phyloP scores from a whole-genome alignment of 2,797 vertebrate species.

The Onychomys leucogaster region DNA sequence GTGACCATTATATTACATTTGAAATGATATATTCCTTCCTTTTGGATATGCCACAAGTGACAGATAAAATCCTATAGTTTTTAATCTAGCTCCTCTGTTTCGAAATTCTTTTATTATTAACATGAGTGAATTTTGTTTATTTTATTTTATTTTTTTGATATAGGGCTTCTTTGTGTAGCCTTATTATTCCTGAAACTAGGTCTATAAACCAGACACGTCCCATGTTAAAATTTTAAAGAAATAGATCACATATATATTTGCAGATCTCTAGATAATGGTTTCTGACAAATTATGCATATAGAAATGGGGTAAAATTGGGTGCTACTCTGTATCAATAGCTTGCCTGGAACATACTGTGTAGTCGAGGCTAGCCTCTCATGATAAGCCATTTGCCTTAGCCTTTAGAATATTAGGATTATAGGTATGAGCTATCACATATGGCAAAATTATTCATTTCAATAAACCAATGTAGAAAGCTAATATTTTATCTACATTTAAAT shows the following conservation, averaged over 20 bases:
- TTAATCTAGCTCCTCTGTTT: background rate
- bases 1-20: constrained; percentile 7
- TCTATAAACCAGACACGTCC: background rate
- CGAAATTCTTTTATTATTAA: background rate
- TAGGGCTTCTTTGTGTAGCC: background rate
- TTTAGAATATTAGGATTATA: background rate
- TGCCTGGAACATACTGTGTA: background rate
- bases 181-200: background rate
- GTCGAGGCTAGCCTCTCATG: background rate
- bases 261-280: background rate
- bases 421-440: background rate
- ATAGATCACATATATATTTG: background rate
- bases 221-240: constrained; percentile 9
- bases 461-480: background rate
- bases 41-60: background rate
- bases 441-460: constrained; percentile 51
- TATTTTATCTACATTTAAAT: constrained; percentile 31
- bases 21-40: background rate
- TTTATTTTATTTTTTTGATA: background rate
- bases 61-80: background rate
- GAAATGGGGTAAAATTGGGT: background rate
- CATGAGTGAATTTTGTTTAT: background rate
- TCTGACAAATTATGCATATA: constrained; percentile 30
- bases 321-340: background rate
- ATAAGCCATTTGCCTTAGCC: background rate